Evolutionary conservation across 1,140 invertebrate species (phyloP), one percentile per base, ranked within the genome.

Genomic region (Drosophila fuyamai): DNA sequence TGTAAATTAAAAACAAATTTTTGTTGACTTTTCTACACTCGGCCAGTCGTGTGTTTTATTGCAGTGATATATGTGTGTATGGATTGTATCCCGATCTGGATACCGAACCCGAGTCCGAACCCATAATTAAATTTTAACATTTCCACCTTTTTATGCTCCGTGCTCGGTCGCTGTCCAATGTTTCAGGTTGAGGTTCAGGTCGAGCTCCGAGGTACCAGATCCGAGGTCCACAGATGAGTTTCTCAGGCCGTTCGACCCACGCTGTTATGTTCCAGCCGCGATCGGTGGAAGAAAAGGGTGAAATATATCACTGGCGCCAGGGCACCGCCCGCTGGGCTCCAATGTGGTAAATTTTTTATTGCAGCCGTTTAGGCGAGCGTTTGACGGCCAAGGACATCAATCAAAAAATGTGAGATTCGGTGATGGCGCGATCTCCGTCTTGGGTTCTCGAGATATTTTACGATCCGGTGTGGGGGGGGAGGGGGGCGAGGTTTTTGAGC

Each of bases 1-100:
- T 88, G 84, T 89, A 88, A 89, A 89, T 89, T 89, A 88, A 88
- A 88, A 88, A 89, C 84, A 88, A 88, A 88, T 88, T 88, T 88
- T 75, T 80, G 84, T 88, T 89, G 84, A 88, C 84, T 89, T 89
- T 88, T 88, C 80, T 88, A 80, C 84, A 89, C 83, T 88, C 83
- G 40, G 14, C 35, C 32, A 32, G 43, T 41, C 44, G 51, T 76
- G 79, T 71, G 67, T 79, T 86, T 86, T 82, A 82, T 79, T 86
- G 82, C 79, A 68, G 40, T 81, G 79, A 82, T 79, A 81, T 74
- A 77, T 67, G 68, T 57, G 8, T 65, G 35, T 56, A 5, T 36
- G 23, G n/a, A 48, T 48, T 36, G 23, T 48, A 29, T 48, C 1
- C n/a, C 40, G n/a, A 43, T 16, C n/a, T 27, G 13, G 16, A 41